Percentiles rank a stretch among this genome's conserved stretches.
phyloP scores from a whole-genome alignment of 1,140 invertebrate species.

The Pteromalus puparum region DNA sequence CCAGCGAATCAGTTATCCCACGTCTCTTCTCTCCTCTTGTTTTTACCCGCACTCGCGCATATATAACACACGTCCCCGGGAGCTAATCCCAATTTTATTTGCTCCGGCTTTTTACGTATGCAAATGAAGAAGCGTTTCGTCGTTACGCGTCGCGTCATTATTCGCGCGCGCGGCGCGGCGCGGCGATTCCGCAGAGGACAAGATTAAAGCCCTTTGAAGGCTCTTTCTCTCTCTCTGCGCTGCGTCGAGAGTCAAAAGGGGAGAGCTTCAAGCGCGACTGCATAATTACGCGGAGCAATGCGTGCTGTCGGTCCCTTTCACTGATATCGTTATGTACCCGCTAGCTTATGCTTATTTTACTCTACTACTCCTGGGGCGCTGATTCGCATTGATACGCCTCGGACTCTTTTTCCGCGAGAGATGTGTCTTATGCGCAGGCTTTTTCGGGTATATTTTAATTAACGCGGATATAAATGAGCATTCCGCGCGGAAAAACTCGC shows the following conservation, averaged over 20 bases:
- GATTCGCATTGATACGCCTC: neutral
- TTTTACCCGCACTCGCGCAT: neutral
- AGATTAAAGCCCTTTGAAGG: slow-evolving; percentile 56
- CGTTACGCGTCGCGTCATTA: slow-evolving; percentile 29
- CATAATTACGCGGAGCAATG: slow-evolving; percentile 56
- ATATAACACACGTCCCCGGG: no score
- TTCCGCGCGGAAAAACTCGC: no score
- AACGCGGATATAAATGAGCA: neutral
- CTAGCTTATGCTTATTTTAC: neutral
- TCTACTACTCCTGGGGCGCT: no score
- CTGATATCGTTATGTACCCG: neutral
- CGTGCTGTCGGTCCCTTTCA: slow-evolving; percentile 8
- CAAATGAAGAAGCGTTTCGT: slow-evolving; percentile 29
- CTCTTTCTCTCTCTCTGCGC: neutral
- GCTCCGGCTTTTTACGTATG: slow-evolving; percentile 33
- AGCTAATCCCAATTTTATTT: slow-evolving; percentile 45
- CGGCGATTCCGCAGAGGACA: slow-evolving; percentile 4
- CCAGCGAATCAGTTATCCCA: slow-evolving; percentile 9
- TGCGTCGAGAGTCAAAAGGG: neutral
- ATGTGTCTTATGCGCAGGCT: neutral
- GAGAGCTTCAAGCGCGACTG: slow-evolving; percentile 55
- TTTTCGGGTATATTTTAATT: neutral
- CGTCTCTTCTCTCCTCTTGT: neutral
- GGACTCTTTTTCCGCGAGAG: neutral
- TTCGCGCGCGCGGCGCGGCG: no score